Evolutionary conservation across 1,140 invertebrate species (phyloP).

Genomic region (Saccostrea glomerata): DNA sequence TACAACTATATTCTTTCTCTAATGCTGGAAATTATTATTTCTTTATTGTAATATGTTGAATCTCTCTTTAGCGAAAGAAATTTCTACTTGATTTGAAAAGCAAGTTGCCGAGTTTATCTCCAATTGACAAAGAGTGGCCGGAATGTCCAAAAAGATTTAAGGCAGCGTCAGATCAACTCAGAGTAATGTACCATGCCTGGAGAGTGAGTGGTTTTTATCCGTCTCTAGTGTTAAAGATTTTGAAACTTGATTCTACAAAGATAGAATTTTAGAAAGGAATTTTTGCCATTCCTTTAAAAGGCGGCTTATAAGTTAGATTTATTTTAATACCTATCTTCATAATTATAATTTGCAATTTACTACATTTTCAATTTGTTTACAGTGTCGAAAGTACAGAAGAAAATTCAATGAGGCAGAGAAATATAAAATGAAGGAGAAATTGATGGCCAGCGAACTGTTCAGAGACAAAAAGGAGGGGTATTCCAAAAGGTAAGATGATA

Average conservation of each 20-base stretch:
- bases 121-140: slow-evolving; percentile 88
- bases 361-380: slow-evolving; percentile 64
- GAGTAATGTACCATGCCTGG: slow-evolving; percentile 90
- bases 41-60: not conserved
- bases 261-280: too few species aligned
- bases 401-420: slow-evolving; percentile 87
- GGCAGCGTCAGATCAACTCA: slow-evolving; percentile 84
- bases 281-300: too few species aligned
- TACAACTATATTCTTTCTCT: not conserved
- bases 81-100: slow-evolving; percentile 85
- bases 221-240: too few species aligned
- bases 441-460: slow-evolving; percentile 92
- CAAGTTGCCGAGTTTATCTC: slow-evolving; percentile 86
- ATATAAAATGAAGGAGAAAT: slow-evolving; percentile 90
- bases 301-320: too few species aligned
- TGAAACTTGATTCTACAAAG: too few species aligned
- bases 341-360: not conserved
- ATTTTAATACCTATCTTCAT: too few species aligned
- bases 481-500: slow-evolving; percentile 83
- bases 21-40: not conserved
- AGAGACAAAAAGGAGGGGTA: slow-evolving; percentile 91
- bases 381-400: slow-evolving; percentile 89
- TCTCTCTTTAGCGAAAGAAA: slow-evolving; percentile 82
- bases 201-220: slow-evolving; percentile 80
- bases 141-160: slow-evolving; percentile 82